These are phyloP conservation scores for Seriola quinqueradiata DNA, from an alignment of 2,113 vertebrate species.

Conservation along the genomic window DNA sequence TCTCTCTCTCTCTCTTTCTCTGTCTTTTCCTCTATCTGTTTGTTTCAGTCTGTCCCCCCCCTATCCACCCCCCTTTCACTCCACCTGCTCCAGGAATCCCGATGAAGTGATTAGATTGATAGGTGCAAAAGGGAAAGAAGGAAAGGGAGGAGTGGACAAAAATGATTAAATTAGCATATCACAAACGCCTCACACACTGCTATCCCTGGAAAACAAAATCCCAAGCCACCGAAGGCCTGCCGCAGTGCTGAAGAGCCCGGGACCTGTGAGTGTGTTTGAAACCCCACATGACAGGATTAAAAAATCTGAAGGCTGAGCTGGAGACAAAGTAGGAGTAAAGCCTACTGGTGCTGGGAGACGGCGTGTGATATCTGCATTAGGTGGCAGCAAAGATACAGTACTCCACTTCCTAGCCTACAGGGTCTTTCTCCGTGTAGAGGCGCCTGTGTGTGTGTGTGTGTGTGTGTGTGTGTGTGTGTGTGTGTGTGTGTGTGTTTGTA, in stretches of 20 bases:
- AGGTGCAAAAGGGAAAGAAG: conserved; percentile 75
- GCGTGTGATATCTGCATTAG: conserved; percentile 84
- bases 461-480: conserved; percentile 32
- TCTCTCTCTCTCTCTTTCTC: conserved; percentile 39
- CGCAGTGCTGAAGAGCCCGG: conserved; percentile 61
- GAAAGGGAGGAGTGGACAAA: conserved; percentile 75
- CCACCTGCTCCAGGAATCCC: conserved; percentile 73
- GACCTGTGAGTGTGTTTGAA: conserved; percentile 68
- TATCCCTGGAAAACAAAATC: conserved; percentile 74
- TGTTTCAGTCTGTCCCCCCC: conserved; percentile 29
- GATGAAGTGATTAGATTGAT: conserved; percentile 87
- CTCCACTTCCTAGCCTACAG: conserved; percentile 49
- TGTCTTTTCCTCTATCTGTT: conserved; percentile 14
- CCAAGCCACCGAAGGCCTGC: conserved; percentile 58
- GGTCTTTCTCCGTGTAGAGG: conserved; percentile 15
- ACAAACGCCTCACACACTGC: conserved; percentile 71
- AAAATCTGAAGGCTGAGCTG: conserved; percentile 60
- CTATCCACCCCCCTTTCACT: conserved; percentile 2
- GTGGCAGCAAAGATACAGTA: conserved; percentile 88
- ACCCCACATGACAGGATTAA: conserved; percentile 68
- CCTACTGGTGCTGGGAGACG: conserved; percentile 66
- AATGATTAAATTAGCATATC: conserved; percentile 88
- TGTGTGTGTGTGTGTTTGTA: conserved; percentile 7
- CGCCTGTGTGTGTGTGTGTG: conserved; percentile 20
- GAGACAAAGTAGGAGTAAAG: conserved; percentile 71